phyloP scores from a whole-genome alignment of 1,140 invertebrate genomes.

The Drosophila bipectinata region DNA sequence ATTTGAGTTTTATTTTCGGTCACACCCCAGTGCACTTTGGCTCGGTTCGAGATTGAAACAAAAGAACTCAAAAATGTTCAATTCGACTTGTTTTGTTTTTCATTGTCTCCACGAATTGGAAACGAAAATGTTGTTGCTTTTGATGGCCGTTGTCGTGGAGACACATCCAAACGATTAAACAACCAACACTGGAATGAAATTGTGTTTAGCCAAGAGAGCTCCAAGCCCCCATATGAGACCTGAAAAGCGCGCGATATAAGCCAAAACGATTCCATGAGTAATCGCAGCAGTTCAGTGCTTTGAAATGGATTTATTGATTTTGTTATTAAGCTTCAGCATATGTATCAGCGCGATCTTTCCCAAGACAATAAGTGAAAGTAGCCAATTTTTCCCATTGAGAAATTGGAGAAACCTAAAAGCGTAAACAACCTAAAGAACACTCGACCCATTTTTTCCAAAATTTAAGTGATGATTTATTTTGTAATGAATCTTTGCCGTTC shows the following conservation, averaged over 20 bases:
- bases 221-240: neutral
- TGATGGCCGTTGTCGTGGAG: constrained; percentile 57
- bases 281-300: constrained; percentile 9
- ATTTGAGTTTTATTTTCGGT: constrained; percentile 29
- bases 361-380: neutral
- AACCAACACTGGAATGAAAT: constrained; percentile 65
- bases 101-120: constrained; percentile 33
- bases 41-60: constrained; percentile 3
- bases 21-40: constrained; percentile 42
- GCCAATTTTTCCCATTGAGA: neutral
- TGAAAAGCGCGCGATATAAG: constrained; percentile 11
- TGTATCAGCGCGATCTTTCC: constrained; percentile 1
- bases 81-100: constrained; percentile 21
- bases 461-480: too few relatives aligned
- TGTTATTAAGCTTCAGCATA: constrained; percentile 1
- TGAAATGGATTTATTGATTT: constrained; percentile 27
- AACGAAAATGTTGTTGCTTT: constrained; percentile 30
- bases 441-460: too few relatives aligned
- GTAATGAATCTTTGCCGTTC: too few relatives aligned
- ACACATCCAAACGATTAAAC: constrained; percentile 80
- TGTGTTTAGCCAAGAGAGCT: constrained; percentile 21
- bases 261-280: constrained; percentile 22
- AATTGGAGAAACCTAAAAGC: too few relatives aligned
- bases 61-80: constrained; percentile 25
- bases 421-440: too few relatives aligned